phyloP scores from a whole-genome alignment of 2,113 vertebrate species.

The Poeciliopsis prolifica region DNA sequence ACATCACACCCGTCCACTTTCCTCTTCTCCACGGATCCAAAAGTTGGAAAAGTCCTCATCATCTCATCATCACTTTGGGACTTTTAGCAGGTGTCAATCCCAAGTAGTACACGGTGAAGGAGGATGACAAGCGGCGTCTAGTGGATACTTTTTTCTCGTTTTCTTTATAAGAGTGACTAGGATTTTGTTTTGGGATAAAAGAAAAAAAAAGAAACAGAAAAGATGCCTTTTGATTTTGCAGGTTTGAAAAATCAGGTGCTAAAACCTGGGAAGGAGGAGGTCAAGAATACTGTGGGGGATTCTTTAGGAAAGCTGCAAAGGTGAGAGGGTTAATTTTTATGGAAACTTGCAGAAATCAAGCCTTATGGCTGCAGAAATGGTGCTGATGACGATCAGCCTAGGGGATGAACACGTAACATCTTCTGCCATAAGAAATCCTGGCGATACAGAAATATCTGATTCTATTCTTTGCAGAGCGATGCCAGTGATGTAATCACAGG shows the following conservation, averaged over 20 bases:
- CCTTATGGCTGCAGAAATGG: not conserved
- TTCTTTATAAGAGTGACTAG: constrained; percentile 41
- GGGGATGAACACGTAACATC: not conserved
- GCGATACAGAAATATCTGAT: constrained; percentile 68
- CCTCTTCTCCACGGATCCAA: not conserved
- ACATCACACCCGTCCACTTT: not conserved
- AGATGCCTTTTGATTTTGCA: constrained; percentile 90
- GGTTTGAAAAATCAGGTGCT: constrained; percentile 88
- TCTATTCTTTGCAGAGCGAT: constrained; percentile 38
- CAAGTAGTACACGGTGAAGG: constrained; percentile 31
- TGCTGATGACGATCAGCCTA: not conserved
- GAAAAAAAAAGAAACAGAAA: not conserved
- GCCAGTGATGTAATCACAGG: constrained; percentile 57
- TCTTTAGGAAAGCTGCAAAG: constrained; percentile 92
- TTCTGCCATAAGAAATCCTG: constrained; percentile 39
- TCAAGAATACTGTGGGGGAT: constrained; percentile 87
- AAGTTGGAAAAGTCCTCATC: constrained; percentile 20
- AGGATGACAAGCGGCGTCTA: constrained; percentile 71
- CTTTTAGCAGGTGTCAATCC: constrained; percentile 51
- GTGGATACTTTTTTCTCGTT: constrained; percentile 42
- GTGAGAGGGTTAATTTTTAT: constrained; percentile 79
- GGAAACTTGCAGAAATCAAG: not conserved
- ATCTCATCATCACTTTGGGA: constrained; percentile 38
- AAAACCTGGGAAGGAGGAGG: constrained; percentile 90
- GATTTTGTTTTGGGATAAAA: constrained; percentile 29